Evolutionary conservation across 2,888 invertebrate species (phyloP), one percentile per base, ranked within the genome.

Genomic region (Xestia ashworthii): DNA sequence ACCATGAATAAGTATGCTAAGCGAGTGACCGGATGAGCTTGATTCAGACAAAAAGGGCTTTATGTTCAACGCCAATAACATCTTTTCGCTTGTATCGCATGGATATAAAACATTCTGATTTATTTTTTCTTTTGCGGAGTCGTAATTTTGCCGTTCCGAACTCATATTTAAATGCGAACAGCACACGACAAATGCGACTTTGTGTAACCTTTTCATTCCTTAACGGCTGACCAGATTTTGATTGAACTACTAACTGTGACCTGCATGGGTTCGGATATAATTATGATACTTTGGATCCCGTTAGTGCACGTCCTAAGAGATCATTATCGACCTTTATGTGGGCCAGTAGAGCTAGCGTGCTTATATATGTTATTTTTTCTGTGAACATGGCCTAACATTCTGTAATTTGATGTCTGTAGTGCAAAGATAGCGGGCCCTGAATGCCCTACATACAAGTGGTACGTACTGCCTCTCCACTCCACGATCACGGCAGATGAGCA

Each of bases 401-500:
- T 25, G 14, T 14, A 16, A 16, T 50, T 62, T 62, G 22, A 44
- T 66, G 14, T 38, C 22, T 69, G 3, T 64, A 96, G 95, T 60
- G 82, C 78, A 64, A 92, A 91, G 67, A 50, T 96, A 74, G 90
- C 82, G 0, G 95, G 91, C 5, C 71, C 84, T 0, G 90, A 93
- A 60, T 92, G 93, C 62, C 80, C 80, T 6, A 44, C 72, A 89
- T 93, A 93, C 84, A 95, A 95, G 50, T 97, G 97, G 97, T 97
- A 96, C 89, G 97, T 98, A 62, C 87, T 97, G 60, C 96, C 97
- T 3, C 95, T 98, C 25, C 98, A 98, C 93, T 99, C 99, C 0
- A 97, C 98, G 0, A 98, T 99, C 86, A 98, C 99, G 0, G 96
- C 97, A 1, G 98, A 98, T 64, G 98, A 98, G 88, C 99, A 99